Conservation (phyloP, 2,113 vertebrate genomes). For the Seriola dumerili region DNA sequence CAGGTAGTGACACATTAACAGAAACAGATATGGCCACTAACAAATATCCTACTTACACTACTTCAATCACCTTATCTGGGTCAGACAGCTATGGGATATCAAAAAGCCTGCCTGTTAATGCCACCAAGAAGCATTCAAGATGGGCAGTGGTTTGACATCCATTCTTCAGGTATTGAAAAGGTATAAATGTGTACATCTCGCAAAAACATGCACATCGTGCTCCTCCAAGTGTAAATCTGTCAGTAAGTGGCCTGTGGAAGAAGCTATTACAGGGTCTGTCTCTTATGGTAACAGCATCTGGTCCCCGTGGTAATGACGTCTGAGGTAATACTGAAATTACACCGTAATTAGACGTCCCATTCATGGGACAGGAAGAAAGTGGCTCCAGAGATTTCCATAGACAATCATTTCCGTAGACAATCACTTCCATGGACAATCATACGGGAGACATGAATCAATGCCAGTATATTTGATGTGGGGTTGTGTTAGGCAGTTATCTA, state of each 20-base stretch:
- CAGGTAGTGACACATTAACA: not conserved
- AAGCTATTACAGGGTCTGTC: not conserved
- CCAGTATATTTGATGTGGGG: not conserved
- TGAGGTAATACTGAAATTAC: constrained; percentile 1
- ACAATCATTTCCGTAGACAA: too few species aligned
- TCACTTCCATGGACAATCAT: not conserved
- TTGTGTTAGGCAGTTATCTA: too few species aligned
- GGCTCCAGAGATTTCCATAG: not conserved
- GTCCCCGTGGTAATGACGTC: constrained; percentile 2
- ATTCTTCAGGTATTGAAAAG: not conserved
- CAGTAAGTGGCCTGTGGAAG: constrained; percentile 2
- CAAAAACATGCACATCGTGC: not conserved
- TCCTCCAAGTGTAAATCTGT: constrained; percentile 1
- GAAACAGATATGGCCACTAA: not conserved
- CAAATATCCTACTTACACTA: not conserved
- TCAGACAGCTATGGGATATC: not conserved
- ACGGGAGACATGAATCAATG: constrained; percentile 6
- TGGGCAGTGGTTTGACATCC: not conserved
- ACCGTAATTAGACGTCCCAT: not conserved
- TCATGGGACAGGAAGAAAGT: not conserved
- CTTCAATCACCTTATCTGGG: not conserved
- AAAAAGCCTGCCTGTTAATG: not conserved
- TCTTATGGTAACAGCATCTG: not conserved
- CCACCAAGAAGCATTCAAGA: not conserved
- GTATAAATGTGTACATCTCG: not conserved